These are phyloP conservation scores for Paramormyrops hopkinsi DNA, from an alignment of 2,797 vertebrate genomes.

Conservation along the genomic window DNA sequence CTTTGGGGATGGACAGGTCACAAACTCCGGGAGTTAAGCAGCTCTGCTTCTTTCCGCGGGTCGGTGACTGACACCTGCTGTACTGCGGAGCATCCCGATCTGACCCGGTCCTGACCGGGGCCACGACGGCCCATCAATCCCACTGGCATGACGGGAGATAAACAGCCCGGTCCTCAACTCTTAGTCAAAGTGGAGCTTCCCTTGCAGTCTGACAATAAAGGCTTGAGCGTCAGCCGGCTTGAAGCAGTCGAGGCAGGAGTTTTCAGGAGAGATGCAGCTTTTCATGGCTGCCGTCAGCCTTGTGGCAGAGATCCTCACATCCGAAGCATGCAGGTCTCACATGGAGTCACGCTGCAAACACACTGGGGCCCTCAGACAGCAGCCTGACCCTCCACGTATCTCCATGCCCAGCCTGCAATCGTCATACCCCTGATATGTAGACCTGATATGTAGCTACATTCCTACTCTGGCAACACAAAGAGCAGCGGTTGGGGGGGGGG, in stretches of 20 bases:
- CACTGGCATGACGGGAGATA: not conserved
- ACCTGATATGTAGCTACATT: not conserved
- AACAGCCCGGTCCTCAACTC: not conserved
- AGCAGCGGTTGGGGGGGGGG: not conserved
- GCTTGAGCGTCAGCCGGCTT: not conserved
- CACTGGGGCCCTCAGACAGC: not conserved
- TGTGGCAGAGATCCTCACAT: not conserved
- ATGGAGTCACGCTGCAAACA: not conserved
- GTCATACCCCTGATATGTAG: not conserved
- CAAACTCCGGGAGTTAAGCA: not conserved
- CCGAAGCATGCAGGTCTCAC: not conserved
- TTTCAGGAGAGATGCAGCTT: not conserved
- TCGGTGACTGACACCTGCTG: slow-evolving; percentile 2
- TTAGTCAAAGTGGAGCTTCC: not conserved
- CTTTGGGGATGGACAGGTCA: not conserved
- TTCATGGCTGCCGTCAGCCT: not conserved
- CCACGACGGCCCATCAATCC: slow-evolving; percentile 1
- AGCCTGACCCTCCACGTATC: not conserved
- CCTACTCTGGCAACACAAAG: not conserved
- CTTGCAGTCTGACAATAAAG: not conserved
- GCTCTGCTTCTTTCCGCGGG: not conserved
- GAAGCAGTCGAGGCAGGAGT: not conserved
- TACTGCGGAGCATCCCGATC: not conserved
- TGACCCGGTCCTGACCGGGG: not conserved
- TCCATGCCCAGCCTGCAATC: not conserved